A percentile compares a stretch with the other conserved stretches of the same genome.
Evolutionary conservation across 1,140 invertebrate genomes (phyloP).

Genomic region (Zophobas morio): DNA sequence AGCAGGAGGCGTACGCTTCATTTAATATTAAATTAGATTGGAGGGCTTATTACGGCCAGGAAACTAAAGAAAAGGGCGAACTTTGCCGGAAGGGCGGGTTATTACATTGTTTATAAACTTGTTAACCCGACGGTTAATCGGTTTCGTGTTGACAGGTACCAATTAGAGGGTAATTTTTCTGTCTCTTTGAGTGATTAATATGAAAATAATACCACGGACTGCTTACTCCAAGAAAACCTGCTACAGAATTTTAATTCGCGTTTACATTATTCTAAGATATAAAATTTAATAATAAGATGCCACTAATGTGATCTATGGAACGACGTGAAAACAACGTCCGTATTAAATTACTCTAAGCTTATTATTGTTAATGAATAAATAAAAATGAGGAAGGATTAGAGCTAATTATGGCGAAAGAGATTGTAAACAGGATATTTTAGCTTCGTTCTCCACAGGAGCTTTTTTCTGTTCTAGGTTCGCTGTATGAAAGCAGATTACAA

Average conservation of each 20-base stretch:
- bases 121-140: slow-evolving; percentile 39
- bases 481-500: slow-evolving; percentile 33
- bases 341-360: slow-evolving; percentile 1
- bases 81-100: slow-evolving; percentile 44
- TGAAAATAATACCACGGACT: slow-evolving; percentile 35
- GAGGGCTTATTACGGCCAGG: slow-evolving; percentile 25
- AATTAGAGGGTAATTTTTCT: slow-evolving; percentile 44
- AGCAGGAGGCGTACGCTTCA: slow-evolving; percentile 17
- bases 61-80: slow-evolving; percentile 37
- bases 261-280: not conserved
- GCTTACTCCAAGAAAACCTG: slow-evolving; percentile 29
- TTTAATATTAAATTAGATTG: slow-evolving; percentile 42
- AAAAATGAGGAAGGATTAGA: slow-evolving; percentile 13
- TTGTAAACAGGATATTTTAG: slow-evolving; percentile 19
- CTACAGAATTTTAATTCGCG: slow-evolving; percentile 39
- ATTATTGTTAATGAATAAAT: slow-evolving; percentile 34
- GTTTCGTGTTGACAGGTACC: slow-evolving; percentile 41
- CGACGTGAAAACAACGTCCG: not conserved
- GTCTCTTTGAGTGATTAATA: slow-evolving; percentile 47
- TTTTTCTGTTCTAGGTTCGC: slow-evolving; percentile 7
- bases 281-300: no score
- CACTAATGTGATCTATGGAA: not conserved
- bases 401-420: slow-evolving; percentile 16
- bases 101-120: slow-evolving; percentile 48
- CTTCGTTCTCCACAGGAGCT: slow-evolving; percentile 5